Conservation (phyloP, 2,888 invertebrate genomes). For the Diarsia brunnea region DNA sequence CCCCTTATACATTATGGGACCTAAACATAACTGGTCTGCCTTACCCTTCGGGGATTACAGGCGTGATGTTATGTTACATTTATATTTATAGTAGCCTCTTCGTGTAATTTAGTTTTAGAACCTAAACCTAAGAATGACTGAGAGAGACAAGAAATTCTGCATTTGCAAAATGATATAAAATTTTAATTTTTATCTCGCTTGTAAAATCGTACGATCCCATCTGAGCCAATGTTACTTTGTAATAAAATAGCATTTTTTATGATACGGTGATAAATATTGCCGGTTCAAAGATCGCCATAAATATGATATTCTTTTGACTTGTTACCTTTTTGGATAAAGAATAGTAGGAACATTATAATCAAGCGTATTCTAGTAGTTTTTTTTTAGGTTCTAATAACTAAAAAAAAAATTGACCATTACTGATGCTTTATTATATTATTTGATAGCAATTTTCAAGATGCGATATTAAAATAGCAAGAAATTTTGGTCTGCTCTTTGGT, state of each 20-base stretch:
- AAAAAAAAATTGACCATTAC: neutral
- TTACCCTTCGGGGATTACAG: too few species aligned
- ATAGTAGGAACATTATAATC: neutral
- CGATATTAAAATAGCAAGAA: neutral
- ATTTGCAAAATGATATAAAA: slow-evolving; percentile 9
- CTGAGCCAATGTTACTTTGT: slow-evolving; percentile 22
- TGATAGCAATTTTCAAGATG: neutral
- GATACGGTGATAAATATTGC: slow-evolving; percentile 35
- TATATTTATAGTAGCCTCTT: neutral
- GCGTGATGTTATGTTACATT: too few species aligned
- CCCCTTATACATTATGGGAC: too few species aligned
- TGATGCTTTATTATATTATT: neutral
- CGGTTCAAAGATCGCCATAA: slow-evolving; percentile 3
- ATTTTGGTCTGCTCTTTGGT: neutral
- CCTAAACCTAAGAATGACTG: neutral
- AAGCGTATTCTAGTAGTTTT: neutral
- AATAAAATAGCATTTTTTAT: slow-evolving; percentile 42
- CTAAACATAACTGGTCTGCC: too few species aligned
- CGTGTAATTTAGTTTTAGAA: neutral
- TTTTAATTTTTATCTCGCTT: slow-evolving; percentile 17
- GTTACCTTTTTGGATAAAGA: neutral
- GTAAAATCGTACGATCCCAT: slow-evolving; percentile 27
- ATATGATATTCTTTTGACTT: slow-evolving; percentile 7
- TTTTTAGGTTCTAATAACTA: too few species aligned
- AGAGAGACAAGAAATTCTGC: neutral